Evolutionary conservation across 1,140 invertebrate genomes (phyloP).

Genomic region (Ctenoplectra terminalis): DNA sequence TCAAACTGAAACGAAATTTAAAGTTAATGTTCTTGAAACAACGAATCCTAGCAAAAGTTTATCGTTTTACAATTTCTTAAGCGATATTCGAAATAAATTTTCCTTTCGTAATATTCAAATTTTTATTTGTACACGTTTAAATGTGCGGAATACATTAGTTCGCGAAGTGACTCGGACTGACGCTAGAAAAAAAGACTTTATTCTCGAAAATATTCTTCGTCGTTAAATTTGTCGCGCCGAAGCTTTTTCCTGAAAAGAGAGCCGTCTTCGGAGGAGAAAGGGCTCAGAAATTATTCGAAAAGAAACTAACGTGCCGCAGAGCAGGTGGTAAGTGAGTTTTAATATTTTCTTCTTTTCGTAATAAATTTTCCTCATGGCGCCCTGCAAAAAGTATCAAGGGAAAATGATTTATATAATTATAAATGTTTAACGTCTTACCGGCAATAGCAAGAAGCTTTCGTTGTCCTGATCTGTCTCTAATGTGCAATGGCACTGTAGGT

Average conservation of each 20-base stretch:
- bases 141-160: no score
- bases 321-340: constrained; percentile 86
- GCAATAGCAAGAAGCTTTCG: constrained; percentile 36
- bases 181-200: not conserved
- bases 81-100: not conserved
- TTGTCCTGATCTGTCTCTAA: constrained; percentile 49
- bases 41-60: no score
- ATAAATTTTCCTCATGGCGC: constrained; percentile 84
- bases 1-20: no score
- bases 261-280: not conserved
- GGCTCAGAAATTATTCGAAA: constrained; percentile 66
- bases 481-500: constrained; percentile 60
- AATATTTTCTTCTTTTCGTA: constrained; percentile 82
- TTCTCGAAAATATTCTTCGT: not conserved
- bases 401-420: not conserved
- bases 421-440: constrained; percentile 29
- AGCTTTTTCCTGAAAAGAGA: not conserved
- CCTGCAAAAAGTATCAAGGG: constrained; percentile 79
- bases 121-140: not conserved
- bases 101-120: not conserved
- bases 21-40: no score
- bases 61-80: not conserved
- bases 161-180: not conserved
- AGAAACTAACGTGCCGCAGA: constrained; percentile 85
- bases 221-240: not conserved